Base-by-base conservation (phyloP, 2,888 invertebrate genomes). In the Drosophila monieri region DNA sequence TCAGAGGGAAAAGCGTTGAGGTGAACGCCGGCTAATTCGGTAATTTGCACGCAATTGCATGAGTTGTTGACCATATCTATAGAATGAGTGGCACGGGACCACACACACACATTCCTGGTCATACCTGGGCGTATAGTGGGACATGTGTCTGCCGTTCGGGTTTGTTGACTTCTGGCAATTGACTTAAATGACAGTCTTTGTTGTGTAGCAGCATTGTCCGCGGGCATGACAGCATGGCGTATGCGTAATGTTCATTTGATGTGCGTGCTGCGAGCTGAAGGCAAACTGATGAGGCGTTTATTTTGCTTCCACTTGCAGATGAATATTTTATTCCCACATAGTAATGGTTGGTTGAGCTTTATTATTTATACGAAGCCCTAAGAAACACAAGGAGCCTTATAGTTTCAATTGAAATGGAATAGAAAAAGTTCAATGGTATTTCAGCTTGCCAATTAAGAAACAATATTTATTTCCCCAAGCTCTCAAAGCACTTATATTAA, bases 11-110 rank as follows among this genome's bases (percentile, higher is more conserved):
- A 80, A 78, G 84, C 86, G 76, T 84, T 76, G 80, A 86, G 81
- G 86, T 86, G 78, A 78, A 60, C 65, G 76, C 54, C 70, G 72
- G 77, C 80, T 85, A 84, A 84, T 87, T 85, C 73, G 83, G 80
- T 83, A 84, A 84, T 84, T 84, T 85, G 87, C 84, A 84, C 84
- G 87, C 84, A 84, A 83, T 87, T 87, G 87, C 85, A 81, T 81
- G 85, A 86, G 87, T 86, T 86, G 81, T 81, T 84, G 81, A 80
- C 84, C 86, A 75, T 85, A 83, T 85, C 80, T 81, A 80, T 80
- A 68, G 83, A 71, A 64, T 64, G 83, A 79, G 80, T 74, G 80
- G 74, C 44, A 62, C 59, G 79, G 70, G 76, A 37, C 32, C 51
- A 37, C 30, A 49, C 35, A 41, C 35, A 41, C 30, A 35, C 21